Percentiles rank a stretch among this genome's conserved stretches.
Evolutionary conservation across 1,140 invertebrate genomes (phyloP).

Genomic region (Camponotus pennsylvanicus): DNA sequence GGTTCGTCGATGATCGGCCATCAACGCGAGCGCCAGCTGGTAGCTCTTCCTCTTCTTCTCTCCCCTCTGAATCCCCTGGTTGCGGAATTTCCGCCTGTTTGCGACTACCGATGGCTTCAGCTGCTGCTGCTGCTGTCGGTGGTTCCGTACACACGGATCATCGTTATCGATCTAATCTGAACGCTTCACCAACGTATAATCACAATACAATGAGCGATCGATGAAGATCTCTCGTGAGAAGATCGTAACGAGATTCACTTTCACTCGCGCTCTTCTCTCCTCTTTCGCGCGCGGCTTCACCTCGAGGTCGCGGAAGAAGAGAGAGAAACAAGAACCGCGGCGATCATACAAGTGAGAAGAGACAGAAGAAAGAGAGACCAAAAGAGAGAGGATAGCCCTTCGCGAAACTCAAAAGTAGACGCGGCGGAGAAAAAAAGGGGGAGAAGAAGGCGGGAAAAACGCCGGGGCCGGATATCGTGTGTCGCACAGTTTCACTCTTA

Average conservation of each 20-base stretch:
- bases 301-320: conserved; percentile 8
- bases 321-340: background rate
- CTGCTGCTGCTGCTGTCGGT: conserved; percentile 43
- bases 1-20: conserved; percentile 85
- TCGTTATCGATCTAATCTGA: conserved; percentile 49
- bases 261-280: conserved; percentile 68
- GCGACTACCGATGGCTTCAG: conserved; percentile 58
- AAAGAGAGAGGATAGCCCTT: background rate
- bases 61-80: conserved; percentile 22
- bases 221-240: conserved; percentile 45
- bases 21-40: conserved; percentile 83
- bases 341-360: conserved; percentile 4
- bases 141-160: conserved; percentile 61
- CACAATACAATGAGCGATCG: conserved; percentile 33
- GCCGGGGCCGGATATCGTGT: conserved; percentile 73
- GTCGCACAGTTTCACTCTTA: conserved; percentile 84
- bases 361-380: background rate
- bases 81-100: conserved; percentile 64
- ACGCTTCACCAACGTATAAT: conserved; percentile 56
- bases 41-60: conserved; percentile 49
- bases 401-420: background rate
- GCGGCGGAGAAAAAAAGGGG: background rate
- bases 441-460: conserved; percentile 20
- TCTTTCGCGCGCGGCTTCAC: conserved; percentile 55
- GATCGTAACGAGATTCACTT: conserved; percentile 71